phyloP scores from a whole-genome alignment of 2,888 invertebrate genomes.

The Alsophila aescularia region DNA sequence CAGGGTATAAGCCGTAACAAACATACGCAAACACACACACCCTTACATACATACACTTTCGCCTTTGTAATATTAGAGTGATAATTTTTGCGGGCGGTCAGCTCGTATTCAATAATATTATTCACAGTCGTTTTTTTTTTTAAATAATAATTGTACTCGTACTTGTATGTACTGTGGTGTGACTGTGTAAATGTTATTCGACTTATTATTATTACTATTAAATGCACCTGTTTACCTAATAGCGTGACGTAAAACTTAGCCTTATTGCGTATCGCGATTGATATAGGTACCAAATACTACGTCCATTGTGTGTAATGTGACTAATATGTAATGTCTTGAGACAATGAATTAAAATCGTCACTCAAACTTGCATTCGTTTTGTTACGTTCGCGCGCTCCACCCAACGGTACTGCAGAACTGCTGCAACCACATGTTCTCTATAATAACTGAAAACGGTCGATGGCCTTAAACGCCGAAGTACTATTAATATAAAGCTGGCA shows the following conservation, averaged over 20 bases:
- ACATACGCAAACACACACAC: too few relatives aligned
- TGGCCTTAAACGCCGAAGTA: constrained; percentile 44
- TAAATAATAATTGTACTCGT: too few relatives aligned
- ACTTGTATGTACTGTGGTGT: background rate
- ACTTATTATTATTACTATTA: too few relatives aligned
- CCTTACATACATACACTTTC: too few relatives aligned
- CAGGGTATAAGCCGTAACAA: too few relatives aligned
- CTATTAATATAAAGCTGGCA: constrained; percentile 46
- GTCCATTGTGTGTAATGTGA: too few relatives aligned
- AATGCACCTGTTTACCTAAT: too few relatives aligned
- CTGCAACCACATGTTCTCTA: constrained; percentile 44
- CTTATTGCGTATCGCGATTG: constrained; percentile 12
- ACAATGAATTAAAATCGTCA: constrained; percentile 54
- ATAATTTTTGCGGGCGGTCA: too few relatives aligned
- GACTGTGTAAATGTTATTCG: background rate
- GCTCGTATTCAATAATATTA: too few relatives aligned
- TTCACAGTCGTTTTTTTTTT: too few relatives aligned
- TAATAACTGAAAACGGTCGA: constrained; percentile 49
- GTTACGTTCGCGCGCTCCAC: constrained; percentile 32
- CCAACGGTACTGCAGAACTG: constrained; percentile 46
- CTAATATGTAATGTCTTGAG: constrained; percentile 42
- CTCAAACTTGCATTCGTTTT: constrained; percentile 49
- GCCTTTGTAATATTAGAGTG: too few relatives aligned
- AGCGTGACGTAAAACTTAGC: constrained; percentile 11
- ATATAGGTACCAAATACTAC: background rate